Conservation (phyloP, 2,888 invertebrate species). For the Carabus problematicus region DNA sequence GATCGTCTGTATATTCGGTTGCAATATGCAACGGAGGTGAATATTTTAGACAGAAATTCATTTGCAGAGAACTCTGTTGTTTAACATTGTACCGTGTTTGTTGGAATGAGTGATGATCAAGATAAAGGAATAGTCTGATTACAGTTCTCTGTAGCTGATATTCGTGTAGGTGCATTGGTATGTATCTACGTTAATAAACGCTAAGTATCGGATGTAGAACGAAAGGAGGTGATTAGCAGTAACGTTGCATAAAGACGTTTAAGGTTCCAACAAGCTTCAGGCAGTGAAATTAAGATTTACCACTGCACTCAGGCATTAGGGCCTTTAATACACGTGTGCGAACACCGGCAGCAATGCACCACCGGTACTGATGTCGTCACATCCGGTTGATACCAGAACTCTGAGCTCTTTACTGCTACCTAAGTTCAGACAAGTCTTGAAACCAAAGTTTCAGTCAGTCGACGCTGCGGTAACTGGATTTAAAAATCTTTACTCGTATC, state of each 20-base stretch:
- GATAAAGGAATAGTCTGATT: no score
- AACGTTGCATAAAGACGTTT: conserved; percentile 8
- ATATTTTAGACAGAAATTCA: no score
- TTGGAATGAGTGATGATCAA: no score
- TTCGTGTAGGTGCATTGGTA: no score
- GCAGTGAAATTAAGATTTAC: conserved; percentile 35
- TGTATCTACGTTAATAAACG: conserved; percentile 11
- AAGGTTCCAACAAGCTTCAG: conserved; percentile 8
- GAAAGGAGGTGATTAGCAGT: not conserved
- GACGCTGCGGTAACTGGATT: conserved; percentile 26
- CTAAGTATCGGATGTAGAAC: conserved; percentile 4
- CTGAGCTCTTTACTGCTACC: not conserved
- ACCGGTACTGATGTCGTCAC: not conserved
- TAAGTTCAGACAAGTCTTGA: conserved; percentile 10
- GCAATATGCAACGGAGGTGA: no score
- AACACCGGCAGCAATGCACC: not conserved
- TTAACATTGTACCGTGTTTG: no score
- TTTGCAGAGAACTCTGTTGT: no score
- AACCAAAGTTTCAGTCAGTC: conserved; percentile 34
- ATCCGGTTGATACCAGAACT: not conserved
- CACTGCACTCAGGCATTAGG: conserved; percentile 28
- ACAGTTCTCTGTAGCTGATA: no score
- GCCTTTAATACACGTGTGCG: conserved; percentile 10
- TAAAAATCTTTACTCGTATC: conserved; percentile 36
- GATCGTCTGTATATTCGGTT: no score